phyloP scores from a whole-genome alignment of 2,797 vertebrate genomes.

The Bovichtus variegatus region DNA sequence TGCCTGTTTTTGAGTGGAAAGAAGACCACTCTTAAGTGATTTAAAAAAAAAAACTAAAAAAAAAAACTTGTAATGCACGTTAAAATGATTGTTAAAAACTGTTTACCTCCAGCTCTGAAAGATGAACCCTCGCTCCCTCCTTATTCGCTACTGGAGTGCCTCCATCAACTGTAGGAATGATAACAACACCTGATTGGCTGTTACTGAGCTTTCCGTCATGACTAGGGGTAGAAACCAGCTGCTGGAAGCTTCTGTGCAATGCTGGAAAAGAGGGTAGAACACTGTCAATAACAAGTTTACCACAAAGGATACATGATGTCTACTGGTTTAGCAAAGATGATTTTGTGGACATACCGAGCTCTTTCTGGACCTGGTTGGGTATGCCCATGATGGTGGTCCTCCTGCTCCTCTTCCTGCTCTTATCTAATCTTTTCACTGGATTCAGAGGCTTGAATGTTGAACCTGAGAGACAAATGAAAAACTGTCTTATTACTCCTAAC shows the following conservation, averaged over 20 bases:
- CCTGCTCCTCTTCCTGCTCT: conserved; percentile 87
- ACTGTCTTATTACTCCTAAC: background rate
- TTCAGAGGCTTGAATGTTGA: conserved; percentile 88
- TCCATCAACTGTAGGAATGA: conserved; percentile 90
- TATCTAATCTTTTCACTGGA: conserved; percentile 79
- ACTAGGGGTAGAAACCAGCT: conserved; percentile 56
- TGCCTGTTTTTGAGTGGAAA: conserved; percentile 61
- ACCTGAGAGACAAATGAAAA: conserved; percentile 63
- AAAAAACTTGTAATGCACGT: background rate
- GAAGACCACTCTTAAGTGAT: background rate
- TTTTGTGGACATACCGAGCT: conserved; percentile 87
- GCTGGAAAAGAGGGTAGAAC: conserved; percentile 63
- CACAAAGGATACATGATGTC: background rate
- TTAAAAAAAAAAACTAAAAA: background rate
- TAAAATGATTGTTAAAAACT: background rate
- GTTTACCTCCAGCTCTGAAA: conserved; percentile 88
- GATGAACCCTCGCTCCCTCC: conserved; percentile 87
- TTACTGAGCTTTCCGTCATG: conserved; percentile 44
- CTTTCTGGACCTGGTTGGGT: conserved; percentile 95
- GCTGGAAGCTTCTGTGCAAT: conserved; percentile 79
- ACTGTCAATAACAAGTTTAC: conserved; percentile 18
- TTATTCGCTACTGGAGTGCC: conserved; percentile 68
- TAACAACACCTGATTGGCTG: conserved; percentile 64
- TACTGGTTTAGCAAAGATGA: background rate
- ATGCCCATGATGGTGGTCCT: conserved; percentile 97